A percentile compares a stretch with the other conserved stretches of the same genome.
Conservation (phyloP, 1,140 invertebrate genomes). For the Cherax quadricarinatus region DNA sequence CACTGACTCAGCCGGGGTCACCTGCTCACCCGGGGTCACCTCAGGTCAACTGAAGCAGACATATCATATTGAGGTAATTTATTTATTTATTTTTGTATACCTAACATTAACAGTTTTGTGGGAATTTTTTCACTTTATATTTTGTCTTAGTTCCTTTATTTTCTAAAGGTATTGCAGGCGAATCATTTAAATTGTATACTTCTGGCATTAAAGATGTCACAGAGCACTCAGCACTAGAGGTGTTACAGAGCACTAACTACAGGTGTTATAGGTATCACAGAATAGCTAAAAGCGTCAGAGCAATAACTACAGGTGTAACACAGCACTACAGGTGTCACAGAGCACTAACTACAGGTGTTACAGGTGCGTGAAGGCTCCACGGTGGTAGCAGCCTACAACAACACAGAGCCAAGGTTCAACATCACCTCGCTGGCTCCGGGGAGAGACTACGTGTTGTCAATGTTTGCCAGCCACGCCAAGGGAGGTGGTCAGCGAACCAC, state of each 20-base stretch:
- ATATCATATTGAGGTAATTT: not conserved
- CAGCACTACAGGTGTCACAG: not conserved
- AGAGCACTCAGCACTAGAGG: not conserved
- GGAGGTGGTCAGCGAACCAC: conserved; percentile 19
- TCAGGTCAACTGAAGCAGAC: not conserved
- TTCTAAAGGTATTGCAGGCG: too few species aligned
- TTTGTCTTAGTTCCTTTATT: too few species aligned
- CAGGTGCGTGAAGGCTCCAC: conserved; percentile 35
- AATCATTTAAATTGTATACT: too few species aligned
- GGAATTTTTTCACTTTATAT: too few species aligned
- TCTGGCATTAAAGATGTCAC: too few species aligned
- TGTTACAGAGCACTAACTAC: too few species aligned
- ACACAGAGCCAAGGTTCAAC: conserved; percentile 40
- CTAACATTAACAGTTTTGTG: too few species aligned
- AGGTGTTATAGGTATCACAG: not conserved
- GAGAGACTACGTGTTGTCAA: conserved; percentile 37
- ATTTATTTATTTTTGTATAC: too few species aligned
- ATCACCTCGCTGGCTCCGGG: conserved; percentile 42
- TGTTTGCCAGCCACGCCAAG: conserved; percentile 35
- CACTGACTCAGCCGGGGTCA: not conserved
- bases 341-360: not conserved
- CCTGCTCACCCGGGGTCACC: not conserved
- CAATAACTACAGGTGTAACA: not conserved
- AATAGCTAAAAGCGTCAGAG: not conserved
- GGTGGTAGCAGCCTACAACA: conserved; percentile 40